A percentile compares a stretch with the other conserved stretches of the same genome.
phyloP scores from a whole-genome alignment of 2,797 vertebrate genomes.

The Echiichthys vipera region DNA sequence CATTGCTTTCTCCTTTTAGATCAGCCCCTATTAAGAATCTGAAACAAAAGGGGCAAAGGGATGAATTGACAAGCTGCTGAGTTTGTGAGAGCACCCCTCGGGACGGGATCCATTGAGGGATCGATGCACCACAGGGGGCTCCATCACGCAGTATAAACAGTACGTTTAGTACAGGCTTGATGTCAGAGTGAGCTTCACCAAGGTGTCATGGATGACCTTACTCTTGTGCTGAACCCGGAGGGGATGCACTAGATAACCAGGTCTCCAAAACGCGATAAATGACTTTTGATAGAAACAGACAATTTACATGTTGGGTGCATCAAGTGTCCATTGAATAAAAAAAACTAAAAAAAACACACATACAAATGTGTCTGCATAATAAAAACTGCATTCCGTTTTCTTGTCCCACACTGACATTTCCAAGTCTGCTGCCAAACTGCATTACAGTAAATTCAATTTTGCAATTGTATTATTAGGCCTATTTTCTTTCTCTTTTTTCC shows the following conservation, averaged over 20 bases:
- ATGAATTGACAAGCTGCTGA: conserved; percentile 56
- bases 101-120: conserved; percentile 69
- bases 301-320: background rate
- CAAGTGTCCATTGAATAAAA: background rate
- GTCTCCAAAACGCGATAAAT: conserved; percentile 23
- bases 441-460: background rate
- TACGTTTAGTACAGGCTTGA: conserved; percentile 58
- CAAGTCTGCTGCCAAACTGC: background rate
- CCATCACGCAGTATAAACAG: conserved; percentile 66
- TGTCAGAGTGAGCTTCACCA: conserved; percentile 46
- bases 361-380: background rate
- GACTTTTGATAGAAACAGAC: conserved; percentile 11
- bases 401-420: background rate
- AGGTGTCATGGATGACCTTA: conserved; percentile 69
- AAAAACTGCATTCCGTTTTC: background rate
- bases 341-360: background rate
- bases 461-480: background rate
- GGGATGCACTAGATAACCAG: conserved; percentile 30
- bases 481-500: background rate
- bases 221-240: conserved; percentile 12
- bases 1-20: conserved; percentile 51
- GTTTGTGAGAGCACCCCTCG: conserved; percentile 63
- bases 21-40: conserved; percentile 50
- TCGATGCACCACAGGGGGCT: conserved; percentile 70
- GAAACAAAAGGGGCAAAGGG: conserved; percentile 41